Conservation (phyloP, 2,888 invertebrate species). For the Noctua comes region DNA sequence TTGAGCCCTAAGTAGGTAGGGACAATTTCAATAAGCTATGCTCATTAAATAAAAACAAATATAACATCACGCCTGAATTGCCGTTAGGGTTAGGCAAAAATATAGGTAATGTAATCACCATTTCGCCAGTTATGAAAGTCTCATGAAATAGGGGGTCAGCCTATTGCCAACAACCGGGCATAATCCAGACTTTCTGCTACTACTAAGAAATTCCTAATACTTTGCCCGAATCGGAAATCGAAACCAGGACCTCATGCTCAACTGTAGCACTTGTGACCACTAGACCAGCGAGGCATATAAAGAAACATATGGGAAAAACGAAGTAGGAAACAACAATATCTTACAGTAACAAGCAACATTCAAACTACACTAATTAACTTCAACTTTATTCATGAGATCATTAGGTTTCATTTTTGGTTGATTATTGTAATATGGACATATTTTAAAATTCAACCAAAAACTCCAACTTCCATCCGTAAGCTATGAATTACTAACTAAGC, state of each 20-base stretch:
- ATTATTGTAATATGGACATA: neutral
- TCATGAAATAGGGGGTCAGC: neutral
- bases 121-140: neutral
- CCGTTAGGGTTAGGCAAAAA: neutral
- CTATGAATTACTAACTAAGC: neutral
- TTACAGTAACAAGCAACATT: no score
- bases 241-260: neutral
- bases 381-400: constrained; percentile 17
- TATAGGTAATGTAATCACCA: neutral
- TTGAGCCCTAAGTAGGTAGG: neutral
- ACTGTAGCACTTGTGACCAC: neutral
- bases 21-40: neutral
- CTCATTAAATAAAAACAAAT: neutral
- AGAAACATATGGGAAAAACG: no score
- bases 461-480: neutral
- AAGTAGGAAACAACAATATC: no score
- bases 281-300: neutral
- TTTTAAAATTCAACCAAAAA: constrained; percentile 1
- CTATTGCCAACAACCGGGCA: neutral
- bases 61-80: neutral
- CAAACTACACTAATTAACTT: no score
- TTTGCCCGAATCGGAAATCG: neutral
- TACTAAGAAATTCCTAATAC: neutral
- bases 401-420: neutral
- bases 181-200: neutral